These are phyloP conservation scores for Heliconius cydno DNA, from an alignment of 2,888 invertebrate species.

Conservation along the genomic window DNA sequence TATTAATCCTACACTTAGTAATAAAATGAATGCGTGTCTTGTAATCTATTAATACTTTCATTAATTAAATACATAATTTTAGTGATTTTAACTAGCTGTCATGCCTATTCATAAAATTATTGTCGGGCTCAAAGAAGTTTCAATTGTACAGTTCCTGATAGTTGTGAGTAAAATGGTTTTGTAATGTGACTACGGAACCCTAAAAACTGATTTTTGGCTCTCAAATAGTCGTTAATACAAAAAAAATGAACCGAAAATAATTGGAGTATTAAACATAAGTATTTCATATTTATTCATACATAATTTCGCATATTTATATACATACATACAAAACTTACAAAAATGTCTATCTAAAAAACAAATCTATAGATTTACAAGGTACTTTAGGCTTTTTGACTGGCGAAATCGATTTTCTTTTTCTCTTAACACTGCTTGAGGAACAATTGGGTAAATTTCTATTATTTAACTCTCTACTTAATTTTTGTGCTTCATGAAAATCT, in stretches of 20 bases:
- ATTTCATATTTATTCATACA: constrained; percentile 2
- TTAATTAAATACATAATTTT: no score
- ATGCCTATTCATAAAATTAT: no score
- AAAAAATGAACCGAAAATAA: not conserved
- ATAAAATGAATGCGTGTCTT: no score
- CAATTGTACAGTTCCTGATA: no score
- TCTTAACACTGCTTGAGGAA: constrained; percentile 57
- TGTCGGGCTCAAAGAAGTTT: no score
- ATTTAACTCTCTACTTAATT: constrained; percentile 87
- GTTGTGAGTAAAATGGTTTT: no score
- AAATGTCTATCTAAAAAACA: constrained; percentile 66
- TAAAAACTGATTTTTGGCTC: not conserved
- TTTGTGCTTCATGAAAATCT: constrained; percentile 93
- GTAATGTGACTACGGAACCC: no score
- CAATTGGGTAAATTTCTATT: constrained; percentile 53
- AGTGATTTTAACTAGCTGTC: no score
- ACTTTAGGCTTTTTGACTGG: constrained; percentile 70
- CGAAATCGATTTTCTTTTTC: constrained; percentile 68
- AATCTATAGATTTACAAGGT: constrained; percentile 71
- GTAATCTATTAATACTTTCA: no score
- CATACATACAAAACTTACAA: not conserved
- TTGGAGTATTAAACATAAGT: not conserved
- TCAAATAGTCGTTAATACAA: not conserved
- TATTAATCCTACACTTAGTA: no score
- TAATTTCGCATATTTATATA: constrained; percentile 9